Evolutionary conservation across 1,140 invertebrate genomes (phyloP).

Genomic region (Drosophila tsacasi): DNA sequence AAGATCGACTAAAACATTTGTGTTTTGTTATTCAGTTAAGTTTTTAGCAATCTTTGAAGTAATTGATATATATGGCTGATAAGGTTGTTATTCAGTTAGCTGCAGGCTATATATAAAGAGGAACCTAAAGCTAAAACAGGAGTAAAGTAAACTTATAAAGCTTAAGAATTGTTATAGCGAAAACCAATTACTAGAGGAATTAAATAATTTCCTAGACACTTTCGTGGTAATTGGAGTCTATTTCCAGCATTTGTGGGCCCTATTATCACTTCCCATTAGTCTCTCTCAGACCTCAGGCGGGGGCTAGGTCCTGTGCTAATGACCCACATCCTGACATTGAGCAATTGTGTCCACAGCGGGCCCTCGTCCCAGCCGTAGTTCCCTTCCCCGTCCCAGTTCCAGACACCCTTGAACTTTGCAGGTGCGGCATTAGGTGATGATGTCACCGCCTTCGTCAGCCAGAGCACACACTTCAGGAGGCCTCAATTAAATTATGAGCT

Average conservation of each 20-base stretch:
- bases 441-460: conserved; percentile 19
- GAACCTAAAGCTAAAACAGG: not conserved
- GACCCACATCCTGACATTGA: conserved; percentile 40
- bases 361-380: not conserved
- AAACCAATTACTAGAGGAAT: no score
- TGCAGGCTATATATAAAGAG: not conserved
- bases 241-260: not conserved
- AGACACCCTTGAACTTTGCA: conserved; percentile 33
- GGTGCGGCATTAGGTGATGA: conserved; percentile 29
- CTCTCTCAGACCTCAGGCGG: not conserved
- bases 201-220: conserved; percentile 5
- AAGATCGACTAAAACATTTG: not conserved
- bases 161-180: not conserved
- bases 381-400: not conserved
- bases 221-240: conserved; percentile 7
- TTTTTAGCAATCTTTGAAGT: not conserved
- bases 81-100: not conserved
- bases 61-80: not conserved
- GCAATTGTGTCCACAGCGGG: conserved; percentile 20
- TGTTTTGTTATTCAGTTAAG: not conserved
- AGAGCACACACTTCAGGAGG: not conserved
- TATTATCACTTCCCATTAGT: conserved; percentile 13
- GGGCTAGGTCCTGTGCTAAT: conserved; percentile 20
- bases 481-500: conserved; percentile 19
- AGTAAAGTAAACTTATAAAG: not conserved